Evolutionary conservation across 2,888 invertebrate genomes (phyloP), one percentile per base, ranked within the genome.

Genomic region (Epistrophe eligans): DNA sequence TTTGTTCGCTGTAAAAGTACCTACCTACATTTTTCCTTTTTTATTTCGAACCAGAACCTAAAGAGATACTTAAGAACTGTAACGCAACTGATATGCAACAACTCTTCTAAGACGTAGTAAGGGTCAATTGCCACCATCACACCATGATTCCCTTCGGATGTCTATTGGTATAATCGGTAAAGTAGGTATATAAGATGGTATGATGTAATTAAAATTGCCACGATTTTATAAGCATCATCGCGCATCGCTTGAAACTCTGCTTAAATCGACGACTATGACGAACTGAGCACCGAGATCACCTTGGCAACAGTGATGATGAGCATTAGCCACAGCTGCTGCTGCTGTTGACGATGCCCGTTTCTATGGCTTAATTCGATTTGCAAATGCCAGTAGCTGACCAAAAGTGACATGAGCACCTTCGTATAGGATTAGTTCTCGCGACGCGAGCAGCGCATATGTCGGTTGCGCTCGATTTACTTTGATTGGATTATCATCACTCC

Each of bases 381-480:
- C 60, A 60, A 76, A 77, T 77, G 76, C 84, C 84, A 81, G 84
- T 84, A 84, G 84, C 77, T 58, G 38, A 19, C 43, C 28, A 19
- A 45, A 58, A 57, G 58, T 50, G 71, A 67, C 60, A 71, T 52
- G 71, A 66, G 71, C 64, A 80, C 62, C 71, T 76, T 19, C 45
- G 13, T 35, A 9, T 13, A n/a, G 70, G 74, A 79, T 84, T 84
- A 84, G 62, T 58, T 84, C 50, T 43, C 48, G 24, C 40, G 28
- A 77, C 43, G 72, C 72, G 10, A 35, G 52, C 77, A 72, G 60
- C 64, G 60, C 64, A 19, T 32, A 77, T 77, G 72, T 85, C 82
- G 77, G 85, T 82, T 57, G 40, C 77, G 85, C 62, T 77, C 85
- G 85, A 85, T 85, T 82, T 77, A 57, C 82, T 82, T 82, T 85